Conservation (phyloP, 2,888 invertebrate genomes). For the Apodemia duryi region DNA sequence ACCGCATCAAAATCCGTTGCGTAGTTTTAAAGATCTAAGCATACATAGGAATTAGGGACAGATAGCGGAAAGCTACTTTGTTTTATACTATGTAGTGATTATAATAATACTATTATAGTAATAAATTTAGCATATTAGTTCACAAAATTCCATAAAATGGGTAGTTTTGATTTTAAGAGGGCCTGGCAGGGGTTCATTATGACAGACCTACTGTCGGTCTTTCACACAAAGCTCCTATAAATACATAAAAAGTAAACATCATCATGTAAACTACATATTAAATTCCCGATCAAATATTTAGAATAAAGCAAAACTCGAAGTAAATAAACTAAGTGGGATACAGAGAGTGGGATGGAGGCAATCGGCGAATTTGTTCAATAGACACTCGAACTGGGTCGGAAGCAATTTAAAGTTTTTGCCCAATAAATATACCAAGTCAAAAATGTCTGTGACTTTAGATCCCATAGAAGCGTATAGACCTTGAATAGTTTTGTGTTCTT, state of each 20-base stretch:
- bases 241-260: not conserved
- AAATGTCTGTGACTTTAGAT: conserved; percentile 37
- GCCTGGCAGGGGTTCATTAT: too few relatives aligned
- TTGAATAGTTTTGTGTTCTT: not conserved
- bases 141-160: too few relatives aligned
- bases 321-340: conserved; percentile 24
- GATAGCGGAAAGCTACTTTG: too few relatives aligned
- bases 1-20: too few relatives aligned
- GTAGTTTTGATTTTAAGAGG: too few relatives aligned
- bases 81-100: too few relatives aligned
- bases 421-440: conserved; percentile 69
- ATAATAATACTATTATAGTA: too few relatives aligned
- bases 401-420: conserved; percentile 75
- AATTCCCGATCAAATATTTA: not conserved
- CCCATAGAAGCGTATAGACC: conserved; percentile 6
- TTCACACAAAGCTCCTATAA: too few relatives aligned
- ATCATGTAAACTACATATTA: not conserved
- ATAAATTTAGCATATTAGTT: too few relatives aligned
- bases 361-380: conserved; percentile 66
- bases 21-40: too few relatives aligned
- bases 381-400: conserved; percentile 64
- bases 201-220: too few relatives aligned
- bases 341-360: conserved; percentile 54
- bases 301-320: conserved; percentile 17
- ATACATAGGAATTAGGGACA: too few relatives aligned